Conservation (phyloP, 2,888 invertebrate species). For the Fragum sueziense region DNA sequence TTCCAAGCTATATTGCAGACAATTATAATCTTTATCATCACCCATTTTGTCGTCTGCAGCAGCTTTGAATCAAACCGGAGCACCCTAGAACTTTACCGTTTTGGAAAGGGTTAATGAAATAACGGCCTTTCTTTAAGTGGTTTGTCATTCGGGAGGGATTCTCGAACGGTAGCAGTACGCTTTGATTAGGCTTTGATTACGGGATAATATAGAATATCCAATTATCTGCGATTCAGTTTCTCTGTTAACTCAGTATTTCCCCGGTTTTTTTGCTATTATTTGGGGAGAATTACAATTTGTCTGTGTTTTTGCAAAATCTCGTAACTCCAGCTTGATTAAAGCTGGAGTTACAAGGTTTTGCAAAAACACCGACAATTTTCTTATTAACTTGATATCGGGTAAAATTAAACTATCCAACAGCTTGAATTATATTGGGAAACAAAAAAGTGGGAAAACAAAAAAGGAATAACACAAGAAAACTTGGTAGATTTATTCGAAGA, state of each 20-base stretch:
- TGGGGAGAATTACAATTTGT: background rate
- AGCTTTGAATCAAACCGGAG: too few species aligned
- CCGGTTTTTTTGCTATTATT: too few species aligned
- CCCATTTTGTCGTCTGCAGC: too few species aligned
- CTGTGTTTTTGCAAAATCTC: too few species aligned
- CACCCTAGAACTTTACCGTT: too few species aligned
- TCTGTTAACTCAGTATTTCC: too few species aligned
- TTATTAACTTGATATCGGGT: background rate
- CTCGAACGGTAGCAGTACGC: background rate
- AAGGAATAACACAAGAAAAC: too few species aligned
- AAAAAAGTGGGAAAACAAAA: background rate
- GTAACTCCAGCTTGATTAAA: too few species aligned
- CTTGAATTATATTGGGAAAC: background rate
- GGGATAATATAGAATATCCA: constrained; percentile 15
- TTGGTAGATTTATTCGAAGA: background rate
- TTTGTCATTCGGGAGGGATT: constrained; percentile 2
- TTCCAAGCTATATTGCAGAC: too few species aligned
- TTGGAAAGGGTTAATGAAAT: constrained; percentile 8
- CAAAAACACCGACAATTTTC: too few species aligned
- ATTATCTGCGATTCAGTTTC: constrained; percentile 8
- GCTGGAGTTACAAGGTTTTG: too few species aligned
- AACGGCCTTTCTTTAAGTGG: background rate
- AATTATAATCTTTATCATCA: too few species aligned
- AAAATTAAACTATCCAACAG: background rate
- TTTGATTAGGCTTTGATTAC: constrained; percentile 26